Percentiles rank a stretch among this genome's conserved stretches.
Conservation (phyloP, 2,113 vertebrate species). For the Pollachius pollachius region DNA sequence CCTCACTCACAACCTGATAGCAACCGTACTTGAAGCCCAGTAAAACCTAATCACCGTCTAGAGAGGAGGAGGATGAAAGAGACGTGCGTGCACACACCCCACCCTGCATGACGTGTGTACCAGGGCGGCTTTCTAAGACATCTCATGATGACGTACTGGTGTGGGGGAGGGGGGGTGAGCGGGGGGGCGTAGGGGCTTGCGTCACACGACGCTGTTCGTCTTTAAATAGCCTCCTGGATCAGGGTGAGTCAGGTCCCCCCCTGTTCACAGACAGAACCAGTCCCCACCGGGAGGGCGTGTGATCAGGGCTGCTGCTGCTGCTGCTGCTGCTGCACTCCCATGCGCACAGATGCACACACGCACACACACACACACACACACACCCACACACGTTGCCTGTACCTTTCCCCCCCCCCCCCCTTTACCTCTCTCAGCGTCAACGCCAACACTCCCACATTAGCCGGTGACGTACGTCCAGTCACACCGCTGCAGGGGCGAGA, state of each 20-base stretch:
- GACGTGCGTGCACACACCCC: no score
- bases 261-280: constrained; percentile 46
- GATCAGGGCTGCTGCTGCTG: constrained; percentile 31
- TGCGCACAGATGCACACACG: constrained; percentile 2
- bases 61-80: no score
- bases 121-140: no score
- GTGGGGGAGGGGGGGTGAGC: constrained; percentile 21
- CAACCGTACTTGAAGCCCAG: no score
- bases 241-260: constrained; percentile 63
- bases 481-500: constrained; percentile 15
- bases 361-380: constrained; percentile 2
- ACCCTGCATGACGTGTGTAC: no score
- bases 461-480: constrained; percentile 42
- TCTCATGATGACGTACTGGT: no score
- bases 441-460: constrained; percentile 15
- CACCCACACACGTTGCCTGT: not conserved
- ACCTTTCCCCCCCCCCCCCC: no score
- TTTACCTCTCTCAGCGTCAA: not conserved
- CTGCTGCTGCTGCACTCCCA: not conserved
- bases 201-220: constrained; percentile 60
- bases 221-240: constrained; percentile 72
- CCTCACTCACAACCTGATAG: no score
- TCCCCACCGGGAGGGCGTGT: constrained; percentile 51
- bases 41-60: no score
- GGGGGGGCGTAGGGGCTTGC: constrained; percentile 57